phyloP scores from a whole-genome alignment of 1,140 invertebrate genomes.

The Charaxes varanes region DNA sequence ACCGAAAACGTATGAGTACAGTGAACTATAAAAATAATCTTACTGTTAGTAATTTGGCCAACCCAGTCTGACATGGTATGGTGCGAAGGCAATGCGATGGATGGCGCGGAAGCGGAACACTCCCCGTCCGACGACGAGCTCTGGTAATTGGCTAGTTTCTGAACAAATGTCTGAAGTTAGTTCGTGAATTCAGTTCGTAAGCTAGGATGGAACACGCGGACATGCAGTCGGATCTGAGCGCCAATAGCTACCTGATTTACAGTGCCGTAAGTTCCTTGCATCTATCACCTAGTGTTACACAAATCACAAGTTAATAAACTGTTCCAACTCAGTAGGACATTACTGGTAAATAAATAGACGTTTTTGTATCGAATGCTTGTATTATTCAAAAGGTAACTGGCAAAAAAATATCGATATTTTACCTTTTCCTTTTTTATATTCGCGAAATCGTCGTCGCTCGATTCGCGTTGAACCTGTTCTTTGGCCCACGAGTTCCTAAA shows the following conservation, averaged over 20 bases:
- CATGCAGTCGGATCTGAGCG: slow-evolving; percentile 7
- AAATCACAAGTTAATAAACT: slow-evolving; percentile 25
- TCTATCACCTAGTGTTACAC: slow-evolving; percentile 45
- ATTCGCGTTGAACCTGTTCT: slow-evolving; percentile 44
- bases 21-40: slow-evolving; percentile 37
- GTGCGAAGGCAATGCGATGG: slow-evolving; percentile 68
- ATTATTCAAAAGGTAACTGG: too few relatives aligned
- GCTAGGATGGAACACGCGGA: too few relatives aligned
- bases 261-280: slow-evolving; percentile 33
- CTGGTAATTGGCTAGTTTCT: slow-evolving; percentile 67
- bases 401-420: too few relatives aligned
- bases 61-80: slow-evolving; percentile 83
- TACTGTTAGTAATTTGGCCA: slow-evolving; percentile 90
- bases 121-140: slow-evolving; percentile 76
- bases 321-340: slow-evolving; percentile 4
- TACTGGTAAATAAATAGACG: slow-evolving; percentile 10
- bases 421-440: slow-evolving; percentile 56
- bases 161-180: slow-evolving; percentile 31
- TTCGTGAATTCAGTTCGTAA: too few relatives aligned
- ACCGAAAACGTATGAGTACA: background rate
- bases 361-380: slow-evolving; percentile 8
- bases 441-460: slow-evolving; percentile 50
- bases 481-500: slow-evolving; percentile 59
- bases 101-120: slow-evolving; percentile 80
- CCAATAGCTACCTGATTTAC: slow-evolving; percentile 32